Percentiles rank a stretch among this genome's conserved stretches.
phyloP scores from a whole-genome alignment of 2,888 invertebrate genomes.

The Temnothorax ravouxi region DNA sequence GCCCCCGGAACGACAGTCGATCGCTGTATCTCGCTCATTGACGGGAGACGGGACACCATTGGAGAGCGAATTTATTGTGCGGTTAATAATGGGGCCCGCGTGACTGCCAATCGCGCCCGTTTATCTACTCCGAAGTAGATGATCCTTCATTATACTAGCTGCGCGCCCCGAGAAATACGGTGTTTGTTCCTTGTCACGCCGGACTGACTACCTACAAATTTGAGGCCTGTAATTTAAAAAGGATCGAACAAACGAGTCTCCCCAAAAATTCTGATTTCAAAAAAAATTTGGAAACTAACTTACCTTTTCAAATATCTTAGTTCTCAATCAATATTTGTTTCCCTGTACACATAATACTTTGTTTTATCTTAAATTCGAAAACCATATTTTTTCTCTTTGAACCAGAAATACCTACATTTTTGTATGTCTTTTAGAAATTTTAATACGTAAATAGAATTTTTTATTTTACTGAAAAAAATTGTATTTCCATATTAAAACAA shows the following conservation, averaged over 20 bases:
- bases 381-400: neutral
- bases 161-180: slow-evolving; percentile 15
- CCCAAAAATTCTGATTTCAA: neutral
- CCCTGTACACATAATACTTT: neutral
- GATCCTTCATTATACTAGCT: slow-evolving; percentile 48
- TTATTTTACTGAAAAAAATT: neutral
- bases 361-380: neutral
- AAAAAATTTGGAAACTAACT: neutral
- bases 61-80: slow-evolving; percentile 70
- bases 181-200: slow-evolving; percentile 39
- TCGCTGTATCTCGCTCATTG: slow-evolving; percentile 63
- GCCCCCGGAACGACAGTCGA: slow-evolving; percentile 57
- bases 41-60: slow-evolving; percentile 61
- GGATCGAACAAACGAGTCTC: neutral
- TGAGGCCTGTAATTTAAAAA: neutral
- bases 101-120: slow-evolving; percentile 49
- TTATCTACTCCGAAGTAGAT: slow-evolving; percentile 51
- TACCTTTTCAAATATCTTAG: neutral
- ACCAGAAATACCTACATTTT: neutral
- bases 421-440: neutral
- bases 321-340: neutral
- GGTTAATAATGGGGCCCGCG: slow-evolving; percentile 70
- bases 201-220: slow-evolving; percentile 22
- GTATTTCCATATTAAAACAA: neutral
- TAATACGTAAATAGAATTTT: no score